These are phyloP conservation scores for Paedocypris sp. DNA, from an alignment of 2,113 vertebrate species.

Conservation along the genomic window DNA sequence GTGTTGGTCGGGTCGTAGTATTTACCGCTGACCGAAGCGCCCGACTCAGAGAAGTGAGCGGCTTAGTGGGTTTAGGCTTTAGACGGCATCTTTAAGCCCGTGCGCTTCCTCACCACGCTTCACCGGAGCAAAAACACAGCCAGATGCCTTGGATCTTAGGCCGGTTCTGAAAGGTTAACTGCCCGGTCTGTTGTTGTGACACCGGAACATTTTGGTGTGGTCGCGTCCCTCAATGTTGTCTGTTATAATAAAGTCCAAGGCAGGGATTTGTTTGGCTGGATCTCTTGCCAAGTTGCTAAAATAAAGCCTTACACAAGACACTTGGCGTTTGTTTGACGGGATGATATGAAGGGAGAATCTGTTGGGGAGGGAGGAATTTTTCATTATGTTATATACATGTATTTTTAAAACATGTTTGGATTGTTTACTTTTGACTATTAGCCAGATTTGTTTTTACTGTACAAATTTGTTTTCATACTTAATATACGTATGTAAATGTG, in stretches of 20 bases:
- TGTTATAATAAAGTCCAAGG: background rate
- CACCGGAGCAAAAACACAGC: constrained; percentile 8
- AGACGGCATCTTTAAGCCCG: constrained; percentile 37
- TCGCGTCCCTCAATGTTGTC: background rate
- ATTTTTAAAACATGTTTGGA: too few relatives aligned
- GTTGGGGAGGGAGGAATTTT: too few relatives aligned
- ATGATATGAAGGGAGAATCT: too few relatives aligned
- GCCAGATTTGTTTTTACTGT: too few relatives aligned
- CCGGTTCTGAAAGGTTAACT: background rate
- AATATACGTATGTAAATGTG: too few relatives aligned
- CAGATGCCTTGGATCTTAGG: background rate
- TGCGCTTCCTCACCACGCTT: constrained; percentile 31
- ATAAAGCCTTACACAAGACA: background rate
- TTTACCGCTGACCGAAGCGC: too few relatives aligned
- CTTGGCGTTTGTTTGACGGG: too few relatives aligned
- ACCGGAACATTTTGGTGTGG: constrained; percentile 3
- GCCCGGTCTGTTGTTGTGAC: background rate
- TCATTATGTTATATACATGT: too few relatives aligned
- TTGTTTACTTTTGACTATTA: too few relatives aligned
- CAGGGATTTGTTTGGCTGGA: constrained; percentile 20
- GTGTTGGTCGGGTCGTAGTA: too few relatives aligned
- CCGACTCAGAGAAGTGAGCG: constrained; percentile 43
- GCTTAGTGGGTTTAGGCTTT: constrained; percentile 52
- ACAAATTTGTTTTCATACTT: too few relatives aligned
- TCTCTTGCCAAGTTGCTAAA: constrained; percentile 9